phyloP scores from a whole-genome alignment of 2,888 invertebrate species.

The Alitta virens region DNA sequence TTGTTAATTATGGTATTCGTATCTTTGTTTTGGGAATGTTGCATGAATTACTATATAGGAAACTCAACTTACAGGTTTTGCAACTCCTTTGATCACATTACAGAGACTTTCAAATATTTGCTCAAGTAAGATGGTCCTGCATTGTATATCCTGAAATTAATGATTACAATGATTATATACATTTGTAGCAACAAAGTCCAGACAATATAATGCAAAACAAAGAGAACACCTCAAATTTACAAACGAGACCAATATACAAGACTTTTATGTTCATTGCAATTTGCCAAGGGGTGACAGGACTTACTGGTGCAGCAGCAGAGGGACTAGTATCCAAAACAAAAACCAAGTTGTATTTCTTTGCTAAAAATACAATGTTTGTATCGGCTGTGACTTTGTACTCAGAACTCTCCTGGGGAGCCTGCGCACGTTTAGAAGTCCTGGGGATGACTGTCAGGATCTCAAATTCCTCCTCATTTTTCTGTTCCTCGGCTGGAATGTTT shows the following conservation, averaged over 20 bases:
- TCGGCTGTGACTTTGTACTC: slow-evolving; percentile 35
- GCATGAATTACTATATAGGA: background rate
- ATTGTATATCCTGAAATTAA: background rate
- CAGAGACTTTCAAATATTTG: slow-evolving; percentile 1
- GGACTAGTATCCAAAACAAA: slow-evolving; percentile 78
- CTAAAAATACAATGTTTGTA: slow-evolving; percentile 65
- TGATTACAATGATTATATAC: background rate
- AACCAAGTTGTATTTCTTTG: slow-evolving; percentile 70
- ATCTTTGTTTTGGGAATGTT: background rate
- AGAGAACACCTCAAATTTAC: no score
- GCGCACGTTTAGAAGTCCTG: slow-evolving; percentile 12
- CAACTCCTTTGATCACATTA: background rate
- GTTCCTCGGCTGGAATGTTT: no score
- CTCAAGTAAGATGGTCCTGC: background rate
- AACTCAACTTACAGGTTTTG: slow-evolving; percentile 1
- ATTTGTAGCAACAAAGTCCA: background rate
- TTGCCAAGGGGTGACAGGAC: no score
- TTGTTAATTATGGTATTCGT: background rate
- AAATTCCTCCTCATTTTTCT: slow-evolving; percentile 5
- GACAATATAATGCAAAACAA: no score
- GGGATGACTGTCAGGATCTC: slow-evolving; percentile 22
- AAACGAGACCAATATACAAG: no score
- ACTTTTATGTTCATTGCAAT: no score
- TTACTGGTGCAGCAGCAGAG: slow-evolving; percentile 70
- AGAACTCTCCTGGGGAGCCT: slow-evolving; percentile 15